Evolutionary conservation across 2,113 vertebrate genomes (phyloP), one percentile per base, ranked within the genome.

Genomic region (Malaclemys terrapin): DNA sequence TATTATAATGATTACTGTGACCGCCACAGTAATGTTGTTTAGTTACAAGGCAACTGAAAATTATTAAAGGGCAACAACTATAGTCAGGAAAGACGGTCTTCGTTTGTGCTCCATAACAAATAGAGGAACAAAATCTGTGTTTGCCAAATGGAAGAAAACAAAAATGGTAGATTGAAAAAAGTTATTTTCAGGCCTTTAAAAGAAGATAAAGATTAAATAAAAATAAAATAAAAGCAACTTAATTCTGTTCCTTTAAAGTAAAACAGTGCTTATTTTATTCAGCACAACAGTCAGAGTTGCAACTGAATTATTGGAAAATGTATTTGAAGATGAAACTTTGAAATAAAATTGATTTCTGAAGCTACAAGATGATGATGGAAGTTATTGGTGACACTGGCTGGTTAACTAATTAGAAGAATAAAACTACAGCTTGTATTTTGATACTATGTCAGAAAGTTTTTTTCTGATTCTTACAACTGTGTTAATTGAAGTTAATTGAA

Each of bases 281-380:
- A 96, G 94, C 95, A 96, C 97, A 98, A 94, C 92, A 95, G 89
- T 94, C 91, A 88, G 93, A 96, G 88, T 86, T 87, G 82, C 65
- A 87, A 65, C 4, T 89, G 35, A 92, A 76, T 82, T 93, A 9
- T 92, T 84, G 35, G 84, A 91, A 85, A 89, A 56, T 35, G 8
- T 6, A 87, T 90, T 93, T 57, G 6, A 93, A 93, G 87, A 94
- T 31, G 6, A 78, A 90, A 82, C 12, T 81, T 93, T 42, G 80
- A 95, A 95, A 78, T 88, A 84, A 53, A 91, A 52, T 2, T 80
- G 5, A 2, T 53, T 83, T 85, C 82, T 82, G 24, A 92, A 75
- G 45, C 54, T 91, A 69, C 86, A 65, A 80, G 19, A 35, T 29
- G 92, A 25, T 29, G 92, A 52, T 38, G 81, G 22, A 62, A 3